phyloP scores from a whole-genome alignment of 2,797 vertebrate genomes.

The Lepidocolaptes lacrymiger region DNA sequence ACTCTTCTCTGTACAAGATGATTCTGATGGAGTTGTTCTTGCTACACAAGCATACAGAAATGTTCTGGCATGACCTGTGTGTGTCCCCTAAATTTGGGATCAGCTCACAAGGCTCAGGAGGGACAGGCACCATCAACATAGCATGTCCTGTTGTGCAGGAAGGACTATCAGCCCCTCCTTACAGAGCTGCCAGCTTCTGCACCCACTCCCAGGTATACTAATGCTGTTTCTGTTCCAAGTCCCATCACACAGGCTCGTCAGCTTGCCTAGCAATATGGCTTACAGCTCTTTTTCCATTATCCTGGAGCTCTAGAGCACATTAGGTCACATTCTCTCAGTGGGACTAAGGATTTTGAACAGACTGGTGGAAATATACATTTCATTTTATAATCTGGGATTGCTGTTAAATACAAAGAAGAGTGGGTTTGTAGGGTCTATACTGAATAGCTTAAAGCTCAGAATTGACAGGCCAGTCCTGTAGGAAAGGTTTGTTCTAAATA shows the following conservation, averaged over 20 bases:
- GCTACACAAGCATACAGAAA: not conserved
- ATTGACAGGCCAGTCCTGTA: not conserved
- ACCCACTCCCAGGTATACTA: not conserved
- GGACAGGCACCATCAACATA: not conserved
- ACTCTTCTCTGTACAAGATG: not conserved
- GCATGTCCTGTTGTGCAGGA: not conserved
- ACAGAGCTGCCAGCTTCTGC: not conserved
- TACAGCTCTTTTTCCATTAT: not conserved
- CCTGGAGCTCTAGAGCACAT: not conserved
- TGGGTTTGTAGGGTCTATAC: not conserved
- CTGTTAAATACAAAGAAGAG: not conserved
- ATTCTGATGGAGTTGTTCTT: not conserved
- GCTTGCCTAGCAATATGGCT: not conserved
- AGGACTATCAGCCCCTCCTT: not conserved
- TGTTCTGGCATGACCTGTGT: not conserved
- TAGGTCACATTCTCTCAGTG: not conserved
- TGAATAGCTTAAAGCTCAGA: not conserved
- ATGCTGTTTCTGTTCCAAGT: not conserved
- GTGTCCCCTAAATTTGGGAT: not conserved
- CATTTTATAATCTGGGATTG: constrained; percentile 33
- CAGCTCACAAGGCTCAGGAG: not conserved
- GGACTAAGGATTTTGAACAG: not conserved
- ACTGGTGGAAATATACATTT: not conserved
- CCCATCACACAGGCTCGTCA: not conserved
- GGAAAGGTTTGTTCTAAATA: not conserved